phyloP scores from a whole-genome alignment of 2,113 vertebrate species.

The Synodontis membranacea region DNA sequence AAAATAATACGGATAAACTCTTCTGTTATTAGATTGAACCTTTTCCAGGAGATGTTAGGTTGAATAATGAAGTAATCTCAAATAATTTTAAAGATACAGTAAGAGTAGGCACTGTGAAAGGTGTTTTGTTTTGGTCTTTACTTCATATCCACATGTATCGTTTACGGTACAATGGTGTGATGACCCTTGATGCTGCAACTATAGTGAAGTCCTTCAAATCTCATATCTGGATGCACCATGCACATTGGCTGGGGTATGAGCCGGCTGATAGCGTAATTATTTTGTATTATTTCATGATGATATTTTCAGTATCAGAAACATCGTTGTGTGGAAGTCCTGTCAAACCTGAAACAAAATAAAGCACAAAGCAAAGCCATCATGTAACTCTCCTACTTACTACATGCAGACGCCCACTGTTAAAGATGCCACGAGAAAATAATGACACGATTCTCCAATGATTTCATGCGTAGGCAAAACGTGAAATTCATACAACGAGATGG shows the following conservation, averaged over 20 bases:
- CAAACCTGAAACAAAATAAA: background rate
- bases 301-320: too few species aligned
- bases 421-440: background rate
- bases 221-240: background rate
- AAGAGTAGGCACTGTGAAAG: background rate
- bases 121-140: background rate
- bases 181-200: background rate
- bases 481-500: background rate
- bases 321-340: background rate
- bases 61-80: constrained; percentile 29
- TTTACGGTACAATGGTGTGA: background rate
- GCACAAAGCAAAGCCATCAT: background rate
- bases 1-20: background rate
- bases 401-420: background rate
- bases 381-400: background rate
- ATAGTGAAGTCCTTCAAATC: background rate
- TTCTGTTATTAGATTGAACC: background rate
- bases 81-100: constrained; percentile 33
- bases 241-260: background rate
- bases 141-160: background rate
- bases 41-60: background rate
- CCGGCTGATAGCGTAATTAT: background rate
- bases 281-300: too few species aligned
- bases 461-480: background rate
- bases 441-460: background rate